Percentiles rank a stretch among this genome's conserved stretches.
These are phyloP conservation scores for Pandemis corylana DNA, from an alignment of 2,888 invertebrate species.

Conservation along the genomic window DNA sequence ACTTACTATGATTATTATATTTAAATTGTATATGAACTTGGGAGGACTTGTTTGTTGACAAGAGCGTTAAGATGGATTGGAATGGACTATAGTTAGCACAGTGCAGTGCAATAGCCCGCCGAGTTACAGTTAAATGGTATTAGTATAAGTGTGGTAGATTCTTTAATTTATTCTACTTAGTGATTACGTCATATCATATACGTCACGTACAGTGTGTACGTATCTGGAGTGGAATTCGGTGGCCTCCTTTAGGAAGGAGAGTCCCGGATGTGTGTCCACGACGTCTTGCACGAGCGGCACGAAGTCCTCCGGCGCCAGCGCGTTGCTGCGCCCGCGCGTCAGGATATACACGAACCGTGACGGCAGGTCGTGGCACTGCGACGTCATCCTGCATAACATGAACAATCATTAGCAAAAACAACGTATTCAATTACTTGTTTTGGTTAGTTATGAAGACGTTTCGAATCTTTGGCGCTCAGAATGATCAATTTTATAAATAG, in stretches of 20 bases:
- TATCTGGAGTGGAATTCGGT: slow-evolving; percentile 99
- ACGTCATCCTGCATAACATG: slow-evolving; percentile 87
- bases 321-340: slow-evolving; percentile 88
- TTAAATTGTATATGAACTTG: no score
- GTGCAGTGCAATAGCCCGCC: no score
- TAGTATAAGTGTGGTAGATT: no score
- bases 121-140: no score
- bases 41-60: no score
- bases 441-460: no score
- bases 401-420: not conserved
- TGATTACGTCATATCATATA: no score
- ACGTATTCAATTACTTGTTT: not conserved
- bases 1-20: no score
- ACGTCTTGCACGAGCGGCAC: slow-evolving; percentile 98
- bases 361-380: slow-evolving; percentile 94
- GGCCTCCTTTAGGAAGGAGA: slow-evolving; percentile 98
- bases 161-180: not conserved
- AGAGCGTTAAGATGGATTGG: no score
- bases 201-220: slow-evolving; percentile 92
- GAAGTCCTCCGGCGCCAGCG: slow-evolving; percentile 94
- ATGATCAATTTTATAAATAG: not conserved
- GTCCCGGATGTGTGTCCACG: slow-evolving; percentile 99
- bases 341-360: slow-evolving; percentile 95
- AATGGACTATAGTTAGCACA: no score
- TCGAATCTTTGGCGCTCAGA: no score